Conservation (phyloP, 2,888 invertebrate genomes). For the Coenonympha arcania region DNA sequence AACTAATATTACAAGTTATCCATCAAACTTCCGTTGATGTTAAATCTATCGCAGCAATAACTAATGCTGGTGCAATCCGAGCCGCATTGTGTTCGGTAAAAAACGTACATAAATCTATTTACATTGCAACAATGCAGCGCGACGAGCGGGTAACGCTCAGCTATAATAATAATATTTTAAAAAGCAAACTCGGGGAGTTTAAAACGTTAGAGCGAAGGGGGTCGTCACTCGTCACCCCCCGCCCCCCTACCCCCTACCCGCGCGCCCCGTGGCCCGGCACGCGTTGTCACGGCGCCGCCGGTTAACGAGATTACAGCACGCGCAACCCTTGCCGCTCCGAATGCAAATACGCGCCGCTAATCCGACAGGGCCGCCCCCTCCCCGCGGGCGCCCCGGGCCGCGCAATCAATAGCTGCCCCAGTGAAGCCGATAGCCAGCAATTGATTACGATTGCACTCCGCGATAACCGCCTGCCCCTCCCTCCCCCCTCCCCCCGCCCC, state of each 20-base stretch:
- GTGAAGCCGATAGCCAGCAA: neutral
- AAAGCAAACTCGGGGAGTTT: conserved; percentile 29
- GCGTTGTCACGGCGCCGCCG: conserved; percentile 31
- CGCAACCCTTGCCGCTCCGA: conserved; percentile 49
- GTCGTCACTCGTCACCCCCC: neutral
- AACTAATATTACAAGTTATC: too few relatives aligned
- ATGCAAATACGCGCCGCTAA: conserved; percentile 55
- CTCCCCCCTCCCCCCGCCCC: neutral
- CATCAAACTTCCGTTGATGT: neutral
- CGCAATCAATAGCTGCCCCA: conserved; percentile 2
- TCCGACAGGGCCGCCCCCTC: conserved; percentile 43
- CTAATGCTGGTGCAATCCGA: neutral
- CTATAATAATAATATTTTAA: conserved; percentile 28
- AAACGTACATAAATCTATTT: conserved; percentile 2
- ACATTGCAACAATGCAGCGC: conserved; percentile 4
- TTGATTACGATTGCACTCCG: neutral
- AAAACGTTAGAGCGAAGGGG: conserved; percentile 22
- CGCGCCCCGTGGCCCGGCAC: conserved; percentile 1
- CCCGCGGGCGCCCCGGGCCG: conserved; percentile 22
- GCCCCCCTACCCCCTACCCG: neutral
- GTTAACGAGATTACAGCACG: conserved; percentile 40
- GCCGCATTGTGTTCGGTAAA: neutral
- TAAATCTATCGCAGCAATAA: neutral
- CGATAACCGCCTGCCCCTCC: neutral
- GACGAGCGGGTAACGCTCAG: conserved; percentile 12